Evolutionary conservation across 2,888 invertebrate genomes (phyloP).

Genomic region (Ischnura elegans): DNA sequence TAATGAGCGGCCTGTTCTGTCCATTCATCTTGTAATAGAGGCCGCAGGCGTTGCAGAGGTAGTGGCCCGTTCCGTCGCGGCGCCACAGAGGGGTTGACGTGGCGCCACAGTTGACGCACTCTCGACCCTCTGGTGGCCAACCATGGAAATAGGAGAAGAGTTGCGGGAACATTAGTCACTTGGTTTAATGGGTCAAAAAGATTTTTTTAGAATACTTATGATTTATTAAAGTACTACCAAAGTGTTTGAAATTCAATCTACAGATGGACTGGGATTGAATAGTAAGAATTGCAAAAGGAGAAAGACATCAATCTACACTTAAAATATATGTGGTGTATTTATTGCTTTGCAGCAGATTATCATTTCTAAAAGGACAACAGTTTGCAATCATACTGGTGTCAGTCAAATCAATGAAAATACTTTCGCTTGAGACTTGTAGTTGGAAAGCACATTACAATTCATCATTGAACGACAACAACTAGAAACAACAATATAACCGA

Average conservation of each 20-base stretch:
- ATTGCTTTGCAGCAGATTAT: neutral
- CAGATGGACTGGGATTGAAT: neutral
- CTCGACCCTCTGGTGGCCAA: constrained; percentile 89
- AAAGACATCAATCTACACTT: neutral
- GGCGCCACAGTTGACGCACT: constrained; percentile 99
- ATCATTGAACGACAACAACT: neutral
- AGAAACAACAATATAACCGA: neutral
- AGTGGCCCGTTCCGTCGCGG: constrained; percentile 98
- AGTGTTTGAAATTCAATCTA: neutral
- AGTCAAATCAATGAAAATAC: neutral
- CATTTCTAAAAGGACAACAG: neutral
- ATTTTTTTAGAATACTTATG: neutral
- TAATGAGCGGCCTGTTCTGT: constrained; percentile 98
- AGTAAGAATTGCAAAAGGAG: neutral
- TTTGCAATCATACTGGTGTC: neutral
- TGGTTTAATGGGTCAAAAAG: constrained; percentile 58
- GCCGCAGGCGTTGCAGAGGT: constrained; percentile 99
- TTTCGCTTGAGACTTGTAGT: neutral
- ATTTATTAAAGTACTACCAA: no score
- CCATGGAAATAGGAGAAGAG: constrained; percentile 73
- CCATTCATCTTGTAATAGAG: constrained; percentile 99
- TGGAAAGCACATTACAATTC: neutral
- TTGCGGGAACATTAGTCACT: constrained; percentile 70
- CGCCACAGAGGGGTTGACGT: constrained; percentile 98
- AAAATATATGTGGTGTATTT: neutral